Evolutionary conservation across 2,888 invertebrate genomes (phyloP), one percentile per base, ranked within the genome.

Genomic region (Clostera curtula): DNA sequence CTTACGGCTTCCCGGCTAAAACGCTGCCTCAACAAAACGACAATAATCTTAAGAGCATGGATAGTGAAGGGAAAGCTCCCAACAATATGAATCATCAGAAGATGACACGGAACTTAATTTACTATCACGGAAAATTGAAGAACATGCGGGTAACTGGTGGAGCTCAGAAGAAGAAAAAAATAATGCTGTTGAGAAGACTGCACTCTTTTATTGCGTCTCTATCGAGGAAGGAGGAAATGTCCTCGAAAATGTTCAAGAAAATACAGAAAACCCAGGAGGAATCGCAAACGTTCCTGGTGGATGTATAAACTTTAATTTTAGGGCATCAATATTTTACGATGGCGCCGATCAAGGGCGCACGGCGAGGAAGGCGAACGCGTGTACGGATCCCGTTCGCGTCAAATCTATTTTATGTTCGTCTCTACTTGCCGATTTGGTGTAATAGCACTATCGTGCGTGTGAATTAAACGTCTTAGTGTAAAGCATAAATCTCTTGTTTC

Each of bases 391-490:
- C 36, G 41, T 30, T 36, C 49, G 43, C 33, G 52, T 43, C 49
- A 47, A 49, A 15, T 6, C 22, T 11, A 21, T 29, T 55, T 54
- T 58, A 54, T 62, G 58, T 57, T 61, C 59, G 58, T 61, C 51
- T 56, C 51, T 44, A 57, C 63, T 64, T 69, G 66, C 67, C 68
- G 67, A 58, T 52, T 59, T 57, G 61, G 58, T 67, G 62, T 69
- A 65, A 59, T 67, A 43, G 70, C 75, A 73, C 75, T 56, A 64
- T 52, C 51, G 76, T 76, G 76, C 76, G 59, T 66, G 63, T 75
- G 71, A 70, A 73, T 59, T 64, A 52, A 68, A 72, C 68, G 71
- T 69, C 68, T 74, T 77, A 77, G 75, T 77, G 70, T 79, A 77
- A 76, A 66, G 68, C 69, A 69, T 60, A 30, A 27, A 21, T 33